A percentile compares a stretch with the other conserved stretches of the same genome.
Evolutionary conservation across 2,888 invertebrate genomes (phyloP).

Genomic region (Masnerella sp.): DNA sequence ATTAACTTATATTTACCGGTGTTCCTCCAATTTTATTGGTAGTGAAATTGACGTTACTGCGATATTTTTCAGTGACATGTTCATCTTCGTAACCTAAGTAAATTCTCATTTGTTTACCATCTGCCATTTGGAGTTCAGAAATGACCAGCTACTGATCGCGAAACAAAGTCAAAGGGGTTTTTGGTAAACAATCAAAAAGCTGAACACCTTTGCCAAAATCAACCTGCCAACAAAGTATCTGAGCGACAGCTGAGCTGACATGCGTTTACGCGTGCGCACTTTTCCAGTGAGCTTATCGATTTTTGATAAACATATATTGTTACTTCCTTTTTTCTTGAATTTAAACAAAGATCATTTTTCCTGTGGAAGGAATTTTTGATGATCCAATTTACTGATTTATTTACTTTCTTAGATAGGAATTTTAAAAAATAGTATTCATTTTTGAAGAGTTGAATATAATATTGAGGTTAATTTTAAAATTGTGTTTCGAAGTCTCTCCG

Average conservation of each 20-base stretch:
- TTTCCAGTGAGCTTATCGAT: slow-evolving; percentile 37
- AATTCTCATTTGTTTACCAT: slow-evolving; percentile 81
- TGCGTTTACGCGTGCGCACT: slow-evolving; percentile 52
- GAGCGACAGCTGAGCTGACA: slow-evolving; percentile 53
- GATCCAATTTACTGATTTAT: too few relatives aligned
- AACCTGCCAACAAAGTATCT: slow-evolving; percentile 26
- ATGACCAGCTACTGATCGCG: background rate
- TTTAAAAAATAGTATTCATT: too few relatives aligned
- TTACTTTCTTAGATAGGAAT: too few relatives aligned
- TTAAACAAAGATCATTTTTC: too few relatives aligned
- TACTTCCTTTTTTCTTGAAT: background rate
- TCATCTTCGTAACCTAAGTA: slow-evolving; percentile 91
- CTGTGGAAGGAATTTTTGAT: too few relatives aligned
- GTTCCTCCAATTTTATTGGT: slow-evolving; percentile 90
- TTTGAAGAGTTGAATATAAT: too few relatives aligned
- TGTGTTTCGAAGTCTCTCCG: too few relatives aligned
- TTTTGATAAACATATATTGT: slow-evolving; percentile 32
- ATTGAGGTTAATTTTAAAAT: too few relatives aligned
- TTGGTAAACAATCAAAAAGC: slow-evolving; percentile 5
- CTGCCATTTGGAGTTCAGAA: slow-evolving; percentile 69
- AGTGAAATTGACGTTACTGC: slow-evolving; percentile 82
- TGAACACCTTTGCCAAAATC: slow-evolving; percentile 15
- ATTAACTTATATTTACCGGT: too few relatives aligned
- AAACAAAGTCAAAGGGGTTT: background rate
- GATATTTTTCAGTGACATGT: slow-evolving; percentile 84